Evolutionary conservation across 1,140 invertebrate species (phyloP).

Genomic region (Elysia chlorotica): DNA sequence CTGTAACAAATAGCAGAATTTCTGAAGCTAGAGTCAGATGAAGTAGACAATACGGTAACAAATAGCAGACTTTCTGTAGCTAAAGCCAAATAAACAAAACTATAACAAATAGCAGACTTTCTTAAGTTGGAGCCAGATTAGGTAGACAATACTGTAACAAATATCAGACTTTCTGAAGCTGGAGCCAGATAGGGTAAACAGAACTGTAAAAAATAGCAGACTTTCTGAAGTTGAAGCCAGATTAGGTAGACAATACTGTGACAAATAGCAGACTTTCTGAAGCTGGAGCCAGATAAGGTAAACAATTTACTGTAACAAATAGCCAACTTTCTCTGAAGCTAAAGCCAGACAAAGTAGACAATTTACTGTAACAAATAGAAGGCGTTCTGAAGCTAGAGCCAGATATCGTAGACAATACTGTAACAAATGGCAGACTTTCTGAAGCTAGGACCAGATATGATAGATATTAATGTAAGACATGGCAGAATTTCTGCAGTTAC

Average conservation of each 20-base stretch:
- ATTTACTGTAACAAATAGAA: too few species aligned
- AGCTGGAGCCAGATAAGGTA: too few species aligned
- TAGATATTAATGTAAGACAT: not conserved
- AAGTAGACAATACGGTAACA: not conserved
- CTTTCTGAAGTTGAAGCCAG: conserved; percentile 33
- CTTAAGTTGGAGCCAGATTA: too few species aligned
- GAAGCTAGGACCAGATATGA: not conserved
- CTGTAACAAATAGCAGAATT: too few species aligned
- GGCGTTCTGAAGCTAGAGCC: not conserved
- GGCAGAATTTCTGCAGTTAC: too few species aligned
- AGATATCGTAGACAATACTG: not conserved
- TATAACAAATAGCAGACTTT: too few species aligned
- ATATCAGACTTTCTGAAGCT: conserved; percentile 40
- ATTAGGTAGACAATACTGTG: too few species aligned
- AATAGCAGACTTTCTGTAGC: not conserved
- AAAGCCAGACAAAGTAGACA: conserved; percentile 38
- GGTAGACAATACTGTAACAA: too few species aligned
- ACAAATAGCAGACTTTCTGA: too few species aligned
- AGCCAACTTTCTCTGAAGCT: conserved; percentile 30
- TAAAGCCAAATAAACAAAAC: too few species aligned
- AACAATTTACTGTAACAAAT: not conserved
- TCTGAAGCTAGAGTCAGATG: not conserved
- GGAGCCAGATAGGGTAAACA: too few species aligned
- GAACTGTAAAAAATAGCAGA: conserved; percentile 52
- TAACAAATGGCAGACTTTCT: too few species aligned